Percentiles rank a stretch among this genome's conserved stretches.
Evolutionary conservation across 2,888 invertebrate species (phyloP).

Genomic region (Tiliacea aurago): DNA sequence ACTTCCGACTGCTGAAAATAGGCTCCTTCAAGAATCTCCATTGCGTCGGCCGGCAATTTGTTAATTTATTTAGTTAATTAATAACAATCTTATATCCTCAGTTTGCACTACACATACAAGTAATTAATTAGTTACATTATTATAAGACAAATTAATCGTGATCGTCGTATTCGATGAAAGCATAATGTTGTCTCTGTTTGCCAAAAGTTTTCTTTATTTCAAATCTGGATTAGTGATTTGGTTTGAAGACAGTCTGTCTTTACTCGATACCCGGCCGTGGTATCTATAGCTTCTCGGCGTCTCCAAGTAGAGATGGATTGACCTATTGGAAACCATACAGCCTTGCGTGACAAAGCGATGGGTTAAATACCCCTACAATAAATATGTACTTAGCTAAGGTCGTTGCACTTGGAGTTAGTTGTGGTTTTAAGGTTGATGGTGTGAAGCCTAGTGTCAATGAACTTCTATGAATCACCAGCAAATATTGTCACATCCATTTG

Average conservation of each 20-base stretch:
- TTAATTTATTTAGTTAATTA: no score
- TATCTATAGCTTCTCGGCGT: not conserved
- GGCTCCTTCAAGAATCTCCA: no score
- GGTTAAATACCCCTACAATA: constrained; percentile 28
- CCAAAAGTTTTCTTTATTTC: not conserved
- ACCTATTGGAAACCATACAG: constrained; percentile 3
- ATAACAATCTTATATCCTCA: no score
- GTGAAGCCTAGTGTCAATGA: constrained; percentile 42
- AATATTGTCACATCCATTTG: constrained; percentile 24
- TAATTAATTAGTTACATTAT: no score
- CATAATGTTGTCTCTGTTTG: not conserved
- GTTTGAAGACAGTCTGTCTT: not conserved
- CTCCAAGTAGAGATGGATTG: not conserved
- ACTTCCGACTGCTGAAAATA: not conserved
- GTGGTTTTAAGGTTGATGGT: constrained; percentile 25
- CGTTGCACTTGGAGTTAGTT: constrained; percentile 27
- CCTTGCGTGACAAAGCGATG: constrained; percentile 30
- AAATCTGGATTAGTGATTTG: no score
- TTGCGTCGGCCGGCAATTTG: no score
- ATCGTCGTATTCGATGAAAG: no score
- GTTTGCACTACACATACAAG: no score
- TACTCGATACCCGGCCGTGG: not conserved
- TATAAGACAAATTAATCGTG: no score
- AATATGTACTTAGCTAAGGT: constrained; percentile 39
- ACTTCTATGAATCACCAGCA: constrained; percentile 38